A percentile compares a stretch with the other conserved stretches of the same genome.
Evolutionary conservation across 2,797 vertebrate genomes (phyloP).

Genomic region (Cirrhinus mrigala): DNA sequence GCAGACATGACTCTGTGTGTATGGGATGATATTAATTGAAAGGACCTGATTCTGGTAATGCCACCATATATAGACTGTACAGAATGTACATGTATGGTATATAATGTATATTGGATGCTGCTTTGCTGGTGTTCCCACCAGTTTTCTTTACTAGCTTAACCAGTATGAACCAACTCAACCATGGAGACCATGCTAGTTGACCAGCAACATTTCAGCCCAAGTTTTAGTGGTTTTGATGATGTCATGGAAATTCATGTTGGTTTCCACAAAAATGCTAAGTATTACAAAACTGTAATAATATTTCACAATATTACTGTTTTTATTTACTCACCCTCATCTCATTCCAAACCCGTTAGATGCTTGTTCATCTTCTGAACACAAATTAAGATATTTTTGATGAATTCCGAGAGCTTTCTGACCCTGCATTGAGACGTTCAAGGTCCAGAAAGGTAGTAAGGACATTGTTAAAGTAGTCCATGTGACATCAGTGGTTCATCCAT

Average conservation of each 20-base stretch:
- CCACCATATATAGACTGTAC: not conserved
- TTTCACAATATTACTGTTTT: not conserved
- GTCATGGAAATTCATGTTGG: not conserved
- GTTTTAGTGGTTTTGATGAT: not conserved
- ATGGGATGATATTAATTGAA: conserved; percentile 17
- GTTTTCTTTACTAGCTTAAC: not conserved
- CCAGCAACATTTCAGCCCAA: not conserved
- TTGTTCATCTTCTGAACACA: too few relatives aligned
- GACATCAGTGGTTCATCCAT: too few relatives aligned
- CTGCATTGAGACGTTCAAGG: too few relatives aligned
- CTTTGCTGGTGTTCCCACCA: not conserved
- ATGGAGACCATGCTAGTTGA: not conserved
- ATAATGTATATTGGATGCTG: not conserved
- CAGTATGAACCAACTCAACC: not conserved
- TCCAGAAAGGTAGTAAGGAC: too few relatives aligned
- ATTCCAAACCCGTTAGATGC: too few relatives aligned
- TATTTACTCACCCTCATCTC: too few relatives aligned
- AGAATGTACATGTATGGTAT: not conserved
- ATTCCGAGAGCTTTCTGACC: too few relatives aligned
- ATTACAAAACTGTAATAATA: not conserved
- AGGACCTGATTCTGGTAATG: conserved; percentile 2
- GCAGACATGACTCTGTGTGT: conserved; percentile 43
- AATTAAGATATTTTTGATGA: too few relatives aligned
- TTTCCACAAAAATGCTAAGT: not conserved
- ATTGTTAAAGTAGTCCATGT: too few relatives aligned